Base-by-base conservation (phyloP, 1,140 invertebrate genomes). In the Diorhabda sublineata region DNA sequence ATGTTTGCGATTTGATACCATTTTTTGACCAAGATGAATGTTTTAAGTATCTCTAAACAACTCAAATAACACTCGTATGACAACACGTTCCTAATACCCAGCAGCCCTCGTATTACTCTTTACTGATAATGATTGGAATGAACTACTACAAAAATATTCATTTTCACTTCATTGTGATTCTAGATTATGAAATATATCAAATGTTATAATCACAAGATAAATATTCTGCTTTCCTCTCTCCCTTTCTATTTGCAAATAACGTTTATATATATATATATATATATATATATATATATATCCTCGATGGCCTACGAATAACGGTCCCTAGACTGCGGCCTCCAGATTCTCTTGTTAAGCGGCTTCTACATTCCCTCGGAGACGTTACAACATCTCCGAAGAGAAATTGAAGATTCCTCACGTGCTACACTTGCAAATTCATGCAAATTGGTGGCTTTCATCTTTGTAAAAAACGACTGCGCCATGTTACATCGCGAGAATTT, bases 381-480 rank as follows among this genome's bases (percentile, higher is more conserved):
- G 7, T 62, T 9, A 44, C 2, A 62, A 62, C 61, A 62, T 62
- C 61, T 62, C 61, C 43, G 61, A 62, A 62, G 61, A 62, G 61
- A 44, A 44, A 62, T 44, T 62, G 61, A 45, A 62, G 61, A 62
- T 62, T 62, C 61, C 61, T 62, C 61, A 62, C 61, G 61, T 62
- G 42, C 61, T 62, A 62, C 61, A 62, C 61, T 62, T 62, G 61
- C 61, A 62, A 62, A 62, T 62, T 62, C 61, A 62, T 62, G 61
- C 61, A 62, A 62, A 62, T 62, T 62, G 61, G 61, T 43, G n/a
- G 61, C 61, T 62, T 62, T 47, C 4, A 44, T 11, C 58, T 59
- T n/a, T 43, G 61, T 43, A 44, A 62, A 62, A 62, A 62, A 62
- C 42, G 42, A 45, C n/a, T 45, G 61, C 42, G 61, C 43, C 42